Evolutionary conservation across 2,797 vertebrate species (phyloP).

Genomic region (Chelmon rostratus): DNA sequence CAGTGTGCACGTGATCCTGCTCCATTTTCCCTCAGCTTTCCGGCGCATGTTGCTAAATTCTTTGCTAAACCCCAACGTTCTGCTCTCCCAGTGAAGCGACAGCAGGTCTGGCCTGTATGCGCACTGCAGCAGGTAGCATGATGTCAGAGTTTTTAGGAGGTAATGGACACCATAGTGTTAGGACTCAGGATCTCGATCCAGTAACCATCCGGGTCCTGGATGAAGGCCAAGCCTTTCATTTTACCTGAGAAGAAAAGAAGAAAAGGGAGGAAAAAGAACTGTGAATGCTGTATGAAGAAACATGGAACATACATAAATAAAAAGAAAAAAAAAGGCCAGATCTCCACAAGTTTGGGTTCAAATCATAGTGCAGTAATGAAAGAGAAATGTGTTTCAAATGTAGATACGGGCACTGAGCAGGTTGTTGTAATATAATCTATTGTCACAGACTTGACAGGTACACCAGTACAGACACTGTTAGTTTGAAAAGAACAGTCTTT

Average conservation of each 20-base stretch:
- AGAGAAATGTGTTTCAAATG: not conserved
- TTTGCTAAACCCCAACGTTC: not conserved
- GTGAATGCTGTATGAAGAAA: not conserved
- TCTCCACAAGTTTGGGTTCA: no score
- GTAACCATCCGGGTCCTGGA: slow-evolving; percentile 99
- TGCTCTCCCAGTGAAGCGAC: slow-evolving; percentile 33
- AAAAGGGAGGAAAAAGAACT: not conserved
- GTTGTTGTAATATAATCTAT: not conserved
- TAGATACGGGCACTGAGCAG: not conserved
- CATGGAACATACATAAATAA: not conserved
- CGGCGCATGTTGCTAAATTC: slow-evolving; percentile 18
- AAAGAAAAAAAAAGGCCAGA: not conserved
- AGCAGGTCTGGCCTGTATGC: slow-evolving; percentile 5
- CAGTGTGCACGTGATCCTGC: slow-evolving; percentile 5
- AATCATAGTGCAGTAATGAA: no score
- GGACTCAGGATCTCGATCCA: slow-evolving; percentile 99
- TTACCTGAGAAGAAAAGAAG: slow-evolving; percentile 86
- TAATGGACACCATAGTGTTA: slow-evolving; percentile 91
- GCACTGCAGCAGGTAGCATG: slow-evolving; percentile 23
- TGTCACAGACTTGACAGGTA: no score
- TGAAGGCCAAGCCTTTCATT: slow-evolving; percentile 98
- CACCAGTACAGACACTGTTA: not conserved
- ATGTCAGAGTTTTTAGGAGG: slow-evolving; percentile 74
- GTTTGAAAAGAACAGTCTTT: not conserved
- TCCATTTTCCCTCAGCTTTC: slow-evolving; percentile 4